Conservation (phyloP, 2,797 vertebrate genomes). For the Characodon lateralis region DNA sequence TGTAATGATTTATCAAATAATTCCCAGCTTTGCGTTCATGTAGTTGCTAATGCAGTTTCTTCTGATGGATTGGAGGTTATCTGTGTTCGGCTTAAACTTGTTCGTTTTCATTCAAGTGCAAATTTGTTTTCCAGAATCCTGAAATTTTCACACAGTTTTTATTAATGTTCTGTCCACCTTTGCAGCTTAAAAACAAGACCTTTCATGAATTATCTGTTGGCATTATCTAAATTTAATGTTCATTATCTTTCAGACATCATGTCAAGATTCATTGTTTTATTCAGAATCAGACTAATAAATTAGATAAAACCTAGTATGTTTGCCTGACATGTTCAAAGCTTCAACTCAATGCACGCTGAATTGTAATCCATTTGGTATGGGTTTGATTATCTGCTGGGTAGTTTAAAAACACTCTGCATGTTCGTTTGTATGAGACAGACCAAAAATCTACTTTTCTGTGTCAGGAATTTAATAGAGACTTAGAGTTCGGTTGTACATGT, state of each 20-base stretch:
- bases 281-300: not conserved
- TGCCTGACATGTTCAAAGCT: not conserved
- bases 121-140: not conserved
- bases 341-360: not conserved
- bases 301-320: not conserved
- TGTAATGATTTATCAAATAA: not conserved
- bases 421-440: too few relatives aligned
- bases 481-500: too few relatives aligned
- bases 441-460: too few relatives aligned
- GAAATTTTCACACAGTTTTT: not conserved
- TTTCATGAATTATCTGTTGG: not conserved
- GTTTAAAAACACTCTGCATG: too few relatives aligned
- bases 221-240: not conserved
- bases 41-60: not conserved
- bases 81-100: not conserved
- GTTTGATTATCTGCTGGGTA: too few relatives aligned
- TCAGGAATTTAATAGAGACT: too few relatives aligned
- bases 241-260: not conserved
- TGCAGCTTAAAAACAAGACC: not conserved
- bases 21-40: not conserved
- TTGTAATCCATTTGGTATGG: too few relatives aligned
- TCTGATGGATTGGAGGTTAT: not conserved
- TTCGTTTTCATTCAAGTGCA: not conserved
- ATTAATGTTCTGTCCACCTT: too few relatives aligned
- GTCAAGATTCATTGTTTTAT: not conserved